Conservation (phyloP, 2,113 vertebrate genomes). For the Puffinus mauretanicus region DNA sequence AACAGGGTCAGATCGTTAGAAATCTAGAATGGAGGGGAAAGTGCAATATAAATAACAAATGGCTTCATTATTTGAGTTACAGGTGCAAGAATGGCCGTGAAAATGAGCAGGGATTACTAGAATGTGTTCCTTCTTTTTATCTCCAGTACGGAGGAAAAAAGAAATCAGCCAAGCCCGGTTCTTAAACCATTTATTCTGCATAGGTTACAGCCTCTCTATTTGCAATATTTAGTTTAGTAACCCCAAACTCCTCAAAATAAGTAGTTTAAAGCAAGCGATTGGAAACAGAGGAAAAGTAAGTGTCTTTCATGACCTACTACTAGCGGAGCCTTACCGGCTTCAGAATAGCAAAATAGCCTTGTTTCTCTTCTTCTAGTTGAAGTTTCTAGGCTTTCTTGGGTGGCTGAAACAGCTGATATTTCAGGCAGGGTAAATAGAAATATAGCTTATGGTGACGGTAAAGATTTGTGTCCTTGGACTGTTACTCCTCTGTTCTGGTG, state of each 20-base stretch:
- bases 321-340: background rate
- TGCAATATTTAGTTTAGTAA: background rate
- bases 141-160: background rate
- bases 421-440: background rate
- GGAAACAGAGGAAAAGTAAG: background rate
- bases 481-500: background rate
- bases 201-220: background rate
- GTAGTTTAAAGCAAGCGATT: background rate
- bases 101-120: slow-evolving; percentile 38
- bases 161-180: background rate
- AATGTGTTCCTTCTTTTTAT: slow-evolving; percentile 40
- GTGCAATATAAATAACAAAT: slow-evolving; percentile 66
- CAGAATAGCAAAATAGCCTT: background rate
- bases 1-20: slow-evolving; percentile 68
- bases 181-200: background rate
- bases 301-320: background rate
- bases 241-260: background rate
- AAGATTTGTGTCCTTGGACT: background rate
- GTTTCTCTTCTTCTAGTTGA: background rate
- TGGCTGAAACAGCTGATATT: background rate
- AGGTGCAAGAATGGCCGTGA: slow-evolving; percentile 60
- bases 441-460: accelerated
- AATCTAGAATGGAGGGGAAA: slow-evolving; percentile 53
- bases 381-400: background rate
- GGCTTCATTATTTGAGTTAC: slow-evolving; percentile 68